A percentile compares a stretch with the other conserved stretches of the same genome.
These are phyloP conservation scores for Myrmecophaga tridactyla DNA, from an alignment of 2,113 vertebrate species.

Conservation along the genomic window DNA sequence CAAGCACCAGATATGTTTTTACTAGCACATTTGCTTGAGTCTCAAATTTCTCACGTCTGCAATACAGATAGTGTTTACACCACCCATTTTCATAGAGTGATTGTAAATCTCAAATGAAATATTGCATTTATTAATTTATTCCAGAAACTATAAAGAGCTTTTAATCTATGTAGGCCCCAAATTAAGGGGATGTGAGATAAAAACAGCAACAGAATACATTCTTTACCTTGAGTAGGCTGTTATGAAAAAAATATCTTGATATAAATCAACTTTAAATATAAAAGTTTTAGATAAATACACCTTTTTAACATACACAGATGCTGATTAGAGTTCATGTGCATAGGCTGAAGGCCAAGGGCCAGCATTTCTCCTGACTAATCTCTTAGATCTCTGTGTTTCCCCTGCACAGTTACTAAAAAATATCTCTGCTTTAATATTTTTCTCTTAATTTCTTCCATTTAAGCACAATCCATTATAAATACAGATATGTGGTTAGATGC, in stretches of 20 bases:
- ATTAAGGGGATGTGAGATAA: not conserved
- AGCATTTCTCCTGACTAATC: not conserved
- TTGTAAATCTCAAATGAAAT: not conserved
- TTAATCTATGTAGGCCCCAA: not conserved
- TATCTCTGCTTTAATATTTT: not conserved
- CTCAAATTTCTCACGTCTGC: not conserved
- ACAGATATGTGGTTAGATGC: too few relatives aligned
- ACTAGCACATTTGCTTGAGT: not conserved
- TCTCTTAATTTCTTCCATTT: not conserved
- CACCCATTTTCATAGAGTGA: not conserved
- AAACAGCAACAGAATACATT: not conserved
- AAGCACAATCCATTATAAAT: too few relatives aligned
- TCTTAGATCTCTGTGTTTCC: too few relatives aligned
- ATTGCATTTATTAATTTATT: not conserved
- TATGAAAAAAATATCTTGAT: not conserved
- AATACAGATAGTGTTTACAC: not conserved
- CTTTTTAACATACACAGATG: not conserved
- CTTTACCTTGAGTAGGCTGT: not conserved
- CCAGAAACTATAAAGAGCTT: not conserved
- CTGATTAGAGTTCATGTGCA: not conserved
- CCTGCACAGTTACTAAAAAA: not conserved
- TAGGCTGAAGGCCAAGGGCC: too few relatives aligned
- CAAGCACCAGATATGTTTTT: not conserved
- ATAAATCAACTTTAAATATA: too few relatives aligned
- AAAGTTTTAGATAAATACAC: not conserved